Evolutionary conservation across 2,888 invertebrate species (phyloP).

Genomic region (Apotomis turbidana): DNA sequence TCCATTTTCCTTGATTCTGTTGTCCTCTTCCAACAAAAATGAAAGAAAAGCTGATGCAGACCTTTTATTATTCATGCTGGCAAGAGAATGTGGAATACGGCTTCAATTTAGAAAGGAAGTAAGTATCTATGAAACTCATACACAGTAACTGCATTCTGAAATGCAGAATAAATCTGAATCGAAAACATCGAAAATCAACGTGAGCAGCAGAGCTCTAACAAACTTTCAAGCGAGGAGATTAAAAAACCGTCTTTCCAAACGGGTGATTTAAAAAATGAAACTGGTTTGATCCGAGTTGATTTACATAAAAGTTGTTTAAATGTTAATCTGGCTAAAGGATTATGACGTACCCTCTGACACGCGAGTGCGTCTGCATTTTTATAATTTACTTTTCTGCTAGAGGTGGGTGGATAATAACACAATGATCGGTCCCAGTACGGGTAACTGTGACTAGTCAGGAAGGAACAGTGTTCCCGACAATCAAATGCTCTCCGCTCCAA

Average conservation of each 20-base stretch:
- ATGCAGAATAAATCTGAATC: slow-evolving; percentile 18
- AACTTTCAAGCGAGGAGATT: slow-evolving; percentile 40
- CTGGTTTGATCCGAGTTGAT: slow-evolving; percentile 62
- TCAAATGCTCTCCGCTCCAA: too few species aligned
- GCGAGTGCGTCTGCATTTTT: slow-evolving; percentile 55
- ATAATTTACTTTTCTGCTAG: slow-evolving; percentile 52
- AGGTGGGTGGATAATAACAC: too few species aligned
- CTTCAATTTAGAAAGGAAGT: slow-evolving; percentile 20
- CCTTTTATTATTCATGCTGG: slow-evolving; percentile 34
- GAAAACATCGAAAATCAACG: slow-evolving; percentile 29
- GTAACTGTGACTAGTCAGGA: too few species aligned
- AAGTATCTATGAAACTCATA: slow-evolving; percentile 18
- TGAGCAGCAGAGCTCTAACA: slow-evolving; percentile 29
- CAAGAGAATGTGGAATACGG: slow-evolving; percentile 30
- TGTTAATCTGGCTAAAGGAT: slow-evolving; percentile 76
- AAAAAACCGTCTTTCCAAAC: slow-evolving; percentile 44
- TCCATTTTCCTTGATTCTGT: slow-evolving; percentile 36
- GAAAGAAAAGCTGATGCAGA: slow-evolving; percentile 29
- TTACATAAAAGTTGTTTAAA: slow-evolving; percentile 83
- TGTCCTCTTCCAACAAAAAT: slow-evolving; percentile 27
- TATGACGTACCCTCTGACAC: slow-evolving; percentile 72
- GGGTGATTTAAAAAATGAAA: slow-evolving; percentile 64
- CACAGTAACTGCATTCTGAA: slow-evolving; percentile 18
- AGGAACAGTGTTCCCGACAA: too few species aligned
- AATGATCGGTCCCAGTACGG: too few species aligned